A percentile compares a stretch with the other conserved stretches of the same genome.
Conservation (phyloP, 23 tunicate species). For the Ciona savignyi region DNA sequence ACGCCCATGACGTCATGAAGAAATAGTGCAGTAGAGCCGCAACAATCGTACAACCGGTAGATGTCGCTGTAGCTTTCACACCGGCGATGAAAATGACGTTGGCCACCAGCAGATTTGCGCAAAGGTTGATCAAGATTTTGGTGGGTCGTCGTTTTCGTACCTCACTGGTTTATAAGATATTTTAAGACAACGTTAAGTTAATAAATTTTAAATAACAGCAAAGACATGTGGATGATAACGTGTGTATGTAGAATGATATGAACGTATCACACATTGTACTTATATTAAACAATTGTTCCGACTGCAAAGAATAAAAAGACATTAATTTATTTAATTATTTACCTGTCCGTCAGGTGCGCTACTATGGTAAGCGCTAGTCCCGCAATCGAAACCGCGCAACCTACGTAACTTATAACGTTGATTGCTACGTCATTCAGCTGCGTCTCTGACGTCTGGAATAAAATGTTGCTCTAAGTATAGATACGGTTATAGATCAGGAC, state of each 20-base stretch:
- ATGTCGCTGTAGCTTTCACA: background rate
- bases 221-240: no score
- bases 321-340: no score
- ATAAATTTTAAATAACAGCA: background rate
- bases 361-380: background rate
- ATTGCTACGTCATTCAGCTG: constrained; percentile 6
- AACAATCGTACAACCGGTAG: constrained; percentile 8
- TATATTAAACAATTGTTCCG: no score
- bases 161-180: constrained; percentile 2
- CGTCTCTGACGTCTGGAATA: background rate
- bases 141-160: constrained; percentile 22
- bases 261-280: no score
- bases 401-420: constrained; percentile 1
- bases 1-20: constrained; percentile 29
- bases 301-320: no score
- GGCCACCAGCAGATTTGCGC: constrained; percentile 17
- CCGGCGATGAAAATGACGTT: constrained; percentile 26
- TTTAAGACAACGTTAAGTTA: background rate
- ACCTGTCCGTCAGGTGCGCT: constrained; percentile 2
- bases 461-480: background rate
- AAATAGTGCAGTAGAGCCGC: constrained; percentile 38
- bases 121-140: constrained; percentile 26
- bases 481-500: background rate
- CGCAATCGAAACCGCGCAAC: constrained; percentile 2
- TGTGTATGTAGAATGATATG: no score